Evolutionary conservation across 2,113 vertebrate genomes (phyloP), one percentile per base, ranked within the genome.

Genomic region (Pangasianodon hypophthalmus): DNA sequence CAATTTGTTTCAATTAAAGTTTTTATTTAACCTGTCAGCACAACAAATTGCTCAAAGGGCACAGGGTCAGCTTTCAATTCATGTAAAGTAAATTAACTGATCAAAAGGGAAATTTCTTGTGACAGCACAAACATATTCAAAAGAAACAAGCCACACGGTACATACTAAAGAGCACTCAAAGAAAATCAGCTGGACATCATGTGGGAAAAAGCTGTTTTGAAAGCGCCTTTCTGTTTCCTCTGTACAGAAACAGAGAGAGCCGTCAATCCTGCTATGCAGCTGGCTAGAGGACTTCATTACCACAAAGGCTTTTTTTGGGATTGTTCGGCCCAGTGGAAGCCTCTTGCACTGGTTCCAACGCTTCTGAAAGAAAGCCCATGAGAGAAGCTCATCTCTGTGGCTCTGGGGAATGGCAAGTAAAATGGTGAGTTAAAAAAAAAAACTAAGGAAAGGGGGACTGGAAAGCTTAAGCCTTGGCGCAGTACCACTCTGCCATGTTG

Each of bases 131-230:
- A 44, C n/a, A 24, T 69, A 46, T 52, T 73, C 8, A 44, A 77
- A 29, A 5, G 69, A 87, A 77, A 60, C 37, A 26, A 44, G 52
- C 0, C n/a, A 6, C 21, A 32, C 24, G 13, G 60, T 18, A 64
- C 21, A 83, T 41, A 44, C 79, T 16, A 26, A 87, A 82, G 29
- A 18, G 3, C 48, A 21, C 19, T 75, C 6, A 56, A 52, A 71
- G 88, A 24, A 82, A 90, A 50, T 64, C 58, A n/a, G 50, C 89
- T 60, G 84, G 84, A 80, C 71, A 44, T 50, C 73, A 79, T 86
- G 84, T 86, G 88, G 56, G 73, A 67, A 86, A 90, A 80, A 75
- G 48, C 62, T 14, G 37, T 24, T 67, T 24, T 90, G 60, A 81
- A 90, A 87, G 84, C 60, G 10, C 48, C 62, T 58, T 90, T 90